Evolutionary conservation across 2,113 vertebrate genomes (phyloP).

Genomic region (Progne subis): DNA sequence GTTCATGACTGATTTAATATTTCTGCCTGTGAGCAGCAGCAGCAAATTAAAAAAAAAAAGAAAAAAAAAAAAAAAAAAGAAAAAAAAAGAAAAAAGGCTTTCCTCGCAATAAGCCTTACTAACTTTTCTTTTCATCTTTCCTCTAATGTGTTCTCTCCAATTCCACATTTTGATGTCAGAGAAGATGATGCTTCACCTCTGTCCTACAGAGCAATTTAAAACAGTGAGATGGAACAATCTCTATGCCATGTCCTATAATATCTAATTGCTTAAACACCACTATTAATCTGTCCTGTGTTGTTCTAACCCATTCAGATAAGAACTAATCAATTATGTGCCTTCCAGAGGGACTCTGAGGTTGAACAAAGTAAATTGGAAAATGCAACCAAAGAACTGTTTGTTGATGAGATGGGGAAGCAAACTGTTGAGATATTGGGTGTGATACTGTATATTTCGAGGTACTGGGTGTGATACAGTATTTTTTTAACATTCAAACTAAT

Average conservation of each 20-base stretch:
- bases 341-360: not conserved
- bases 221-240: not conserved
- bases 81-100: accelerated
- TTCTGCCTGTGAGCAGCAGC: not conserved
- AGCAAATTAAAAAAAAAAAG: not conserved
- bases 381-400: not conserved
- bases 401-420: not conserved
- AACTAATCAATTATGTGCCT: not conserved
- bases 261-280: not conserved
- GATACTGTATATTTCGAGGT: not conserved
- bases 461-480: not conserved
- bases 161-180: not conserved
- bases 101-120: not conserved
- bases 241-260: not conserved
- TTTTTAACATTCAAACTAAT: not conserved
- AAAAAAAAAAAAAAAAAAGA: not conserved
- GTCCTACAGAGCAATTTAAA: not conserved
- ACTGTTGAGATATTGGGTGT: not conserved
- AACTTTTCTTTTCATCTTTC: not conserved
- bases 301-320: conserved; percentile 7
- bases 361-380: not conserved
- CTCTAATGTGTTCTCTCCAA: not conserved
- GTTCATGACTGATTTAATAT: not conserved
- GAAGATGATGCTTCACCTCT: not conserved
- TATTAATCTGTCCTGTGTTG: not conserved